Percentiles rank a stretch among this genome's conserved stretches.
Conservation (phyloP, 2,888 invertebrate species). For the Laspeyria flexula region DNA sequence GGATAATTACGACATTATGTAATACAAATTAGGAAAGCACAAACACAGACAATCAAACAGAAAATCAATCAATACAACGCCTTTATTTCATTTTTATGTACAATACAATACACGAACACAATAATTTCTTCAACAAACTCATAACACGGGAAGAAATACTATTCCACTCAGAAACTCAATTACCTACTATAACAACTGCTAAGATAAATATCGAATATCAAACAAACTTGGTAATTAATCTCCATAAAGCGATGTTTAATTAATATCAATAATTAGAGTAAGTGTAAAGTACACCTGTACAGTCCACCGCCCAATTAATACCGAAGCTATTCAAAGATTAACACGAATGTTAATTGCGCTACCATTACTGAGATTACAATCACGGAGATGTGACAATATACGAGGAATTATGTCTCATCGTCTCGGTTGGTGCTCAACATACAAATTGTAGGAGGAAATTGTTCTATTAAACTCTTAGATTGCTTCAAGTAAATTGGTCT, state of each 20-base stretch:
- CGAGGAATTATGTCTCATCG: slow-evolving; percentile 16
- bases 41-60: too few relatives aligned
- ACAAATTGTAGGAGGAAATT: slow-evolving; percentile 10
- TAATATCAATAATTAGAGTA: slow-evolving; percentile 34
- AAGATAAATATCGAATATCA: background rate
- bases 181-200: too few relatives aligned
- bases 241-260: slow-evolving; percentile 25
- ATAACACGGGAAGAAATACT: too few relatives aligned
- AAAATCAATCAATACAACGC: too few relatives aligned
- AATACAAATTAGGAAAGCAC: too few relatives aligned
- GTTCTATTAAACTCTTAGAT: background rate
- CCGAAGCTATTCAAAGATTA: slow-evolving; percentile 33
- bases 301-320: slow-evolving; percentile 31
- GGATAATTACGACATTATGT: too few relatives aligned
- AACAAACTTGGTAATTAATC: slow-evolving; percentile 1
- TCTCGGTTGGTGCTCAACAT: slow-evolving; percentile 2
- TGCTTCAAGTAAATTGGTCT: background rate
- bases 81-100: too few relatives aligned
- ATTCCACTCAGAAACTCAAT: too few relatives aligned
- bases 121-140: too few relatives aligned
- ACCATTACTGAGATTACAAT: slow-evolving; percentile 41
- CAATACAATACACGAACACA: too few relatives aligned
- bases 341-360: slow-evolving; percentile 26
- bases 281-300: slow-evolving; percentile 30
- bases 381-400: slow-evolving; percentile 17